Evolutionary conservation across 2,797 vertebrate species (phyloP).

Genomic region (Amazona finschi): DNA sequence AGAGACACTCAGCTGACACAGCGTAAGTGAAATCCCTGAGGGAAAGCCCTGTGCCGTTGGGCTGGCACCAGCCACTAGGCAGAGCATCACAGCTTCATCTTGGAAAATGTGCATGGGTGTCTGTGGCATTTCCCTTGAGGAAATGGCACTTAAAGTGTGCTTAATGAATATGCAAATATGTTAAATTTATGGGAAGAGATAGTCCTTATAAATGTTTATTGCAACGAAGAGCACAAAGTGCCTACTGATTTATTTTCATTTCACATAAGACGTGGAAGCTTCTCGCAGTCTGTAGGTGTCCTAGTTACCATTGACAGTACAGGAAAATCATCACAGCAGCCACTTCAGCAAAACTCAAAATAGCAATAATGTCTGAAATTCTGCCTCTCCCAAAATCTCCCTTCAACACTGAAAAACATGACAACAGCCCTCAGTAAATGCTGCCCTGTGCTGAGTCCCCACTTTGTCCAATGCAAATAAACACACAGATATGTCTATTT

Average conservation of each 20-base stretch:
- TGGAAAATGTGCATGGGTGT: background rate
- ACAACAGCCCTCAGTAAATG: background rate
- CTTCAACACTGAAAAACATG: background rate
- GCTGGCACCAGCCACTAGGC: slow-evolving; percentile 1
- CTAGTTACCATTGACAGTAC: background rate
- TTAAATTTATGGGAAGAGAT: background rate
- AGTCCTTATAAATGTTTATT: background rate
- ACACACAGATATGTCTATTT: background rate
- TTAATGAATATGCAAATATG: background rate
- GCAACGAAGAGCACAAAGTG: background rate
- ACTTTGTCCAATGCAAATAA: background rate
- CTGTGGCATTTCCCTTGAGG: background rate
- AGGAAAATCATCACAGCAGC: background rate
- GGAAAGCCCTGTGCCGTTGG: background rate
- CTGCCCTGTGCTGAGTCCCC: background rate
- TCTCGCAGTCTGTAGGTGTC: background rate
- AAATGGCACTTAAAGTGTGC: background rate
- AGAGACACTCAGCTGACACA: background rate
- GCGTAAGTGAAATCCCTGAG: background rate
- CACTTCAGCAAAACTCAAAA: background rate
- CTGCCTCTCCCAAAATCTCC: background rate
- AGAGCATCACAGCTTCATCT: background rate
- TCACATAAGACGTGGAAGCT: background rate
- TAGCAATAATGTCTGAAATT: background rate
- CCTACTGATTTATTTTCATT: slow-evolving; percentile 2